Evolutionary conservation across 2,113 vertebrate genomes (phyloP).

Genomic region (Pseudorasbora parva): DNA sequence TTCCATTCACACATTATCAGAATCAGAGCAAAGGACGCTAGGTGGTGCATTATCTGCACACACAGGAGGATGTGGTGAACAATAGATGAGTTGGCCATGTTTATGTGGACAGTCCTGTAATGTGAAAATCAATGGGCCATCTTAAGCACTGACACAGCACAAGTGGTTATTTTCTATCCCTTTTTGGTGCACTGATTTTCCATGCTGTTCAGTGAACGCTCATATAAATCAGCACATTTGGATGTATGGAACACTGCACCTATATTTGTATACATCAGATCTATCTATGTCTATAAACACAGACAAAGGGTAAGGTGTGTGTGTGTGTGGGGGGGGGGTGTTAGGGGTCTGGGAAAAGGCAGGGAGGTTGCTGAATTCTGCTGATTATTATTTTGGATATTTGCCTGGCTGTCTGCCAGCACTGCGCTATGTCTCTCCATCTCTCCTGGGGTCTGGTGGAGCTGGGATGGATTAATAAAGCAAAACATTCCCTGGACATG

Average conservation of each 20-base stretch:
- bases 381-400: slow-evolving; percentile 58
- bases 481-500: slow-evolving; percentile 12
- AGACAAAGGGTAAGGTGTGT: background rate
- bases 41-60: slow-evolving; percentile 62
- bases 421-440: slow-evolving; percentile 57
- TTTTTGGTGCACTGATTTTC: background rate
- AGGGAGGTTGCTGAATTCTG: slow-evolving; percentile 53
- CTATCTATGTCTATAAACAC: background rate
- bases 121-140: slow-evolving; percentile 70
- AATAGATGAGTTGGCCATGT: slow-evolving; percentile 37
- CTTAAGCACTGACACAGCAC: slow-evolving; percentile 59
- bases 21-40: slow-evolving; percentile 28
- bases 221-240: background rate
- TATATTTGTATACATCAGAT: background rate
- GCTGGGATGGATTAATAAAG: slow-evolving; percentile 59
- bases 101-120: slow-evolving; percentile 58
- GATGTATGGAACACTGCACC: too few relatives aligned
- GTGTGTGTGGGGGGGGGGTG: background rate
- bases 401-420: slow-evolving; percentile 62
- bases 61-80: slow-evolving; percentile 50
- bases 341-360: background rate
- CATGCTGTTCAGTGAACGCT: background rate
- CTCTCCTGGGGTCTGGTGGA: slow-evolving; percentile 57
- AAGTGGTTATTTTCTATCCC: background rate
- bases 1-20: slow-evolving; percentile 51